These are phyloP conservation scores for Dermatophagoides farinae DNA, from an alignment of 1,140 invertebrate species.

Conservation along the genomic window DNA sequence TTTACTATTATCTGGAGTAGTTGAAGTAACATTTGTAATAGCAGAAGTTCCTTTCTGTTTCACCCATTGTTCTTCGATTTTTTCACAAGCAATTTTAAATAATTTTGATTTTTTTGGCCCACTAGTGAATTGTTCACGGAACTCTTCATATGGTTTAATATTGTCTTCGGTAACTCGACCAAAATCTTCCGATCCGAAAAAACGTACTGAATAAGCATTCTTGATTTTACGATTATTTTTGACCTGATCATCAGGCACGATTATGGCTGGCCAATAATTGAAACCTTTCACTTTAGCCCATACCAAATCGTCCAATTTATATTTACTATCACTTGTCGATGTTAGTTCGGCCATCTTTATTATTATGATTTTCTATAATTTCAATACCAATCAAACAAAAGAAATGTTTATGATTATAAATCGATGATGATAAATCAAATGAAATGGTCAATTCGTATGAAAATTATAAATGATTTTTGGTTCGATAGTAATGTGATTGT, in stretches of 20 bases:
- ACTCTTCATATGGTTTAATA: conserved; percentile 59
- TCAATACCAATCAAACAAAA: too few species aligned
- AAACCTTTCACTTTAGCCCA: conserved; percentile 27
- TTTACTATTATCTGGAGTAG: conserved; percentile 9
- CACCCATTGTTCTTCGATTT: conserved; percentile 48
- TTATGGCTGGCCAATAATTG: conserved; percentile 23
- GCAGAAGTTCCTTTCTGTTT: neutral
- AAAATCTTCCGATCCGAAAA: conserved; percentile 79
- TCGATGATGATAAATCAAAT: neutral
- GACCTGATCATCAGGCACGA: conserved; percentile 18
- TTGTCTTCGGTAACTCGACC: conserved; percentile 32
- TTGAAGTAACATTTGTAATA: neutral
- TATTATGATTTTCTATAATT: neutral
- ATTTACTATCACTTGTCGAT: neutral
- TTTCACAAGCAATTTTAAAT: conserved; percentile 63
- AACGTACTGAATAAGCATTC: conserved; percentile 57
- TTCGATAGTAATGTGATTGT: too few species aligned
- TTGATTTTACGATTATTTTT: conserved; percentile 27
- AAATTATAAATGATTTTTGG: neutral
- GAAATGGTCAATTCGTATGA: too few species aligned
- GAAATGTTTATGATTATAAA: too few species aligned
- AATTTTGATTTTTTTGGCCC: conserved; percentile 51
- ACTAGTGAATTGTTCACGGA: conserved; percentile 47
- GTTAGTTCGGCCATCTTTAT: neutral
- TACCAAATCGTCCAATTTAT: conserved; percentile 18